Evolutionary conservation across 2,797 vertebrate species (phyloP).

Genomic region (Liparis tanakae): DNA sequence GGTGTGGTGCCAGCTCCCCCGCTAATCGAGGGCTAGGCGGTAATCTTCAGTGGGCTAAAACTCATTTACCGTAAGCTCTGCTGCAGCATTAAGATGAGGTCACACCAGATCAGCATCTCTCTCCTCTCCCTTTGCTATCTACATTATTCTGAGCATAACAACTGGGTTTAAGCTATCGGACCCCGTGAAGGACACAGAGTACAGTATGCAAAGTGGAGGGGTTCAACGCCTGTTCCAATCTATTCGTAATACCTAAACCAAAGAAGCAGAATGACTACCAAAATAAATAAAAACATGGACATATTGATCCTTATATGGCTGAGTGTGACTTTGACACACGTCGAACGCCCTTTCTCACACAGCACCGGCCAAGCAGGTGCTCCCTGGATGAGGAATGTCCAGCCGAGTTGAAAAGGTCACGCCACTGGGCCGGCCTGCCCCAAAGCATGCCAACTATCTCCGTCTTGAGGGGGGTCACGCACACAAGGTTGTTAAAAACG

Average conservation of each 20-base stretch:
- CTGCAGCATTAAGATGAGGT: constrained; percentile 59
- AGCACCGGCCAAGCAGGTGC: constrained; percentile 59
- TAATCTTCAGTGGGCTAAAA: constrained; percentile 68
- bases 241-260: background rate
- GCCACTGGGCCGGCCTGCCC: constrained; percentile 21
- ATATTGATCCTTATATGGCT: constrained; percentile 14
- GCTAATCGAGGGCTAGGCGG: constrained; percentile 71
- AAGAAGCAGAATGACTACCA: background rate
- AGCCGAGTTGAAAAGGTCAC: constrained; percentile 70
- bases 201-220: background rate
- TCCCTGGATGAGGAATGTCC: constrained; percentile 62
- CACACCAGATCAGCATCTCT: constrained; percentile 42
- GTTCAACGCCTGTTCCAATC: constrained; percentile 1
- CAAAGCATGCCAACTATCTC: constrained; percentile 64
- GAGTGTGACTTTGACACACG: constrained; percentile 27
- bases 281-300: constrained; percentile 19
- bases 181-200: background rate
- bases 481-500: constrained; percentile 38
- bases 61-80: constrained; percentile 61
- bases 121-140: constrained; percentile 13
- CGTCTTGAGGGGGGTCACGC: constrained; percentile 29
- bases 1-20: constrained; percentile 53
- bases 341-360: background rate
- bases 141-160: constrained; percentile 14
- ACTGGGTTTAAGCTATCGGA: constrained; percentile 22